Evolutionary conservation across 2,113 vertebrate species (phyloP).

Genomic region (Chaetura pelagica): DNA sequence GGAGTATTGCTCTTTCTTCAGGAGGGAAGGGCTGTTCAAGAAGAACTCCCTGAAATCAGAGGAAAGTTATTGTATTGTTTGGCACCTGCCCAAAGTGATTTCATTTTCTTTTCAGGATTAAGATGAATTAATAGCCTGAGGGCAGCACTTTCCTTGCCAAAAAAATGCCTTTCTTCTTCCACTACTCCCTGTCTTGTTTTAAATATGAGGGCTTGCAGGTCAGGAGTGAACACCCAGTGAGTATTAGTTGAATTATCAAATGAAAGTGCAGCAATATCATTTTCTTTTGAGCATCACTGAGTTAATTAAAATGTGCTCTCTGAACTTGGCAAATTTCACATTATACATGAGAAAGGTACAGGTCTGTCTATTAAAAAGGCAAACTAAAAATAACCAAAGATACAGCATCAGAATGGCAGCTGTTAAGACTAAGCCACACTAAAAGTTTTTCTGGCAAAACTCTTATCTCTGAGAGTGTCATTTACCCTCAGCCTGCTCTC

Average conservation of each 20-base stretch:
- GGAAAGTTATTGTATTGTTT: slow-evolving; percentile 72
- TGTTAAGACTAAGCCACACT: not conserved
- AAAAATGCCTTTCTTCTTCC: slow-evolving; percentile 40
- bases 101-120: slow-evolving; percentile 75
- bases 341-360: slow-evolving; percentile 38
- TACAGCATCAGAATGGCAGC: slow-evolving; percentile 16
- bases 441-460: slow-evolving; percentile 34
- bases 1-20: not conserved
- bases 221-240: slow-evolving; percentile 37
- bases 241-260: slow-evolving; percentile 60
- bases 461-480: not conserved
- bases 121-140: slow-evolving; percentile 67
- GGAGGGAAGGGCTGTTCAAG: slow-evolving; percentile 7
- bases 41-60: slow-evolving; percentile 48
- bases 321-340: slow-evolving; percentile 46
- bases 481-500: not conserved
- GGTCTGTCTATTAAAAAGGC: slow-evolving; percentile 21
- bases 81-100: slow-evolving; percentile 73
- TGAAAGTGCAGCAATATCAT: slow-evolving; percentile 19
- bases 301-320: slow-evolving; percentile 66
- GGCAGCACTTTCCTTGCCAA: slow-evolving; percentile 60
- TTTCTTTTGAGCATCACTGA: slow-evolving; percentile 42
- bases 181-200: not conserved
- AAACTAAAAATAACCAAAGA: slow-evolving; percentile 58
- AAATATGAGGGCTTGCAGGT: slow-evolving; percentile 40